phyloP scores from a whole-genome alignment of 2,888 invertebrate species.

The Syritta pipiens region DNA sequence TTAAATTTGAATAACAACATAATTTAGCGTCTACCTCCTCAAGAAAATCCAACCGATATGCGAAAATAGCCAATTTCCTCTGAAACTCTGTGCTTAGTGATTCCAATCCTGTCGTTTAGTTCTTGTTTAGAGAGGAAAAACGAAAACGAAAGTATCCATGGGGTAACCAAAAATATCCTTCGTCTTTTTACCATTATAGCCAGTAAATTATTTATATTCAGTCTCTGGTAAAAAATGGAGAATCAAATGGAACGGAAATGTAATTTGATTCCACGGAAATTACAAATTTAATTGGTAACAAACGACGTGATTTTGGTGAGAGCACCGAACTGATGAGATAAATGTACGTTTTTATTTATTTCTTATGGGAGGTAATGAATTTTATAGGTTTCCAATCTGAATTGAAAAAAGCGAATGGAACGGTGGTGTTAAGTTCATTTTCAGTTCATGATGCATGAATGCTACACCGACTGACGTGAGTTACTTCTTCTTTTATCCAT shows the following conservation, averaged over 20 bases:
- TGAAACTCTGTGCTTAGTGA: background rate
- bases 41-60: background rate
- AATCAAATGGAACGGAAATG: conserved; percentile 1
- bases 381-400: too few relatives aligned
- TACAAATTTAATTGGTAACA: conserved; percentile 14
- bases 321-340: too few relatives aligned
- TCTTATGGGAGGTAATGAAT: background rate
- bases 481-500: too few relatives aligned
- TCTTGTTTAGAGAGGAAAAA: too few relatives aligned
- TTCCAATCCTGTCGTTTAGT: conserved; percentile 5
- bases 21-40: background rate
- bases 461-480: too few relatives aligned
- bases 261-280: conserved; percentile 16
- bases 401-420: too few relatives aligned
- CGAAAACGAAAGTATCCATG: too few relatives aligned
- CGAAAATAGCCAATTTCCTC: conserved; percentile 4
- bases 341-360: background rate
- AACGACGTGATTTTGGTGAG: background rate
- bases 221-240: too few relatives aligned
- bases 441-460: too few relatives aligned
- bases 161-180: background rate
- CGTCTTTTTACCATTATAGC: too few relatives aligned
- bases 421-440: too few relatives aligned
- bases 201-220: too few relatives aligned
- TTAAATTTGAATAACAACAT: conserved; percentile 3